Evolutionary conservation across 37 sponge, comb jelly and placozoan species (phyloP), one percentile per base, ranked within the genome.

Genomic region (Theonella swinhoei): DNA sequence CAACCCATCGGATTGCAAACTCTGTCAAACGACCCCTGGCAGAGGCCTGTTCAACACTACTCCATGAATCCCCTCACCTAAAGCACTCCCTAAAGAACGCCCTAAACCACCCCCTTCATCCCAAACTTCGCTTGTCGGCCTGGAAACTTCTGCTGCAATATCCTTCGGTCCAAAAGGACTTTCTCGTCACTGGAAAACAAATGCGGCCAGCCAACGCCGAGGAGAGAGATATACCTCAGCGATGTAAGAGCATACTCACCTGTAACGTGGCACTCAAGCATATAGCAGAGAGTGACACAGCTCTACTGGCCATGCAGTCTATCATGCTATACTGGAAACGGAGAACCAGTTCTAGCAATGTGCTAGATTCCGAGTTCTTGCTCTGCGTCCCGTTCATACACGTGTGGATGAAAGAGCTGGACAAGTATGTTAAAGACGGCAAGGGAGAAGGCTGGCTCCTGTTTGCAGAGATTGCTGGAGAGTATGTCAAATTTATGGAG

Each of bases 301-400:
- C 38, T 25, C 54, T 80, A 24, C 31, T 29, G 34, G 81, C 58
- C 11, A 80, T 80, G 81, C 65, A 80, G 58, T 32, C 36, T 26
- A 36, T 65, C 38, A 41, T 68, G 3, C 61, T 76, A 22, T 77
- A 62, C 33, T 81, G 70, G 70, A 65, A 9, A 0, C 65, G n/a
- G 28, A 64, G 67, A 43, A 58, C 61, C 37, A 71, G 38, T 41
- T 29, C 43, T 37, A 32, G 68, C 0, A 67, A 84, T 25, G 14
- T 38, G 43, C 1, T 76, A 22, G 67, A 75, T 14, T 8, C 69
- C 19, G 76, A 75, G 25, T 34, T 75, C 30, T 37, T 76, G 24
- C 30, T 84, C 36, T 84, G 77, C 33, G 32, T 84, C 26, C 85
- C 85, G 33, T 84, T 84, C 62, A 25, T 84, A 24, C 62, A 84